Evolutionary conservation across 2,888 invertebrate genomes (phyloP).

Genomic region (Acanthosoma haemorrhoidale): DNA sequence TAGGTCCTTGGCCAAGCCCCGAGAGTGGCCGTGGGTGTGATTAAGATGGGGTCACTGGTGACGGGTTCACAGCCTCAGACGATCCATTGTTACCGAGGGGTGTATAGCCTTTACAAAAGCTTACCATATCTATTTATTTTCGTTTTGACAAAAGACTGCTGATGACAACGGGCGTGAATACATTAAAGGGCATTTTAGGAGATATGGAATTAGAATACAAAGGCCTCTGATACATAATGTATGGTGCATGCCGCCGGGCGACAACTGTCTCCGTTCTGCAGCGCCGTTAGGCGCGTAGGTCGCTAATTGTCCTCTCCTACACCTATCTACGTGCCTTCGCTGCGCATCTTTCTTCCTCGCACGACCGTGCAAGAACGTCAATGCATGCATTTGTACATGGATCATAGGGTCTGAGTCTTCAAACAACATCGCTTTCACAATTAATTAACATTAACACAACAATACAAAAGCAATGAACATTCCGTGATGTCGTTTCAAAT

Average conservation of each 20-base stretch:
- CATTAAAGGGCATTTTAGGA: not conserved
- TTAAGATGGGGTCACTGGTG: no score
- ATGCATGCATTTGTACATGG: no score
- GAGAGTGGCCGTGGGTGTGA: no score
- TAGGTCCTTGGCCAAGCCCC: no score
- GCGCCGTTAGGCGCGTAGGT: conserved; percentile 6
- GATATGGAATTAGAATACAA: conserved; percentile 12
- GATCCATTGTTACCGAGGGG: not conserved
- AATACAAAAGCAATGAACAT: no score
- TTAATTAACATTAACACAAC: no score
- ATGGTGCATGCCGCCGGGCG: not conserved
- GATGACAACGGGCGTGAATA: not conserved
- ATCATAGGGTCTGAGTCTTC: no score
- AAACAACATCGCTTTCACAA: no score
- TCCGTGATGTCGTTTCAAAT: no score
- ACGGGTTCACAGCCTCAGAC: no score
- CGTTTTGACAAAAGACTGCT: not conserved
- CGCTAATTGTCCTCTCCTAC: not conserved
- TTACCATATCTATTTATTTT: not conserved
- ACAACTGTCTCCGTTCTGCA: not conserved
- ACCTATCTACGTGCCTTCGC: not conserved
- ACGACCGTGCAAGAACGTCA: not conserved
- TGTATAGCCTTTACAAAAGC: not conserved
- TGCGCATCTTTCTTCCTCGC: not conserved
- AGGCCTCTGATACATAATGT: not conserved